Conservation (phyloP, 2,797 vertebrate species). For the Hypotaenidia okinawae region DNA sequence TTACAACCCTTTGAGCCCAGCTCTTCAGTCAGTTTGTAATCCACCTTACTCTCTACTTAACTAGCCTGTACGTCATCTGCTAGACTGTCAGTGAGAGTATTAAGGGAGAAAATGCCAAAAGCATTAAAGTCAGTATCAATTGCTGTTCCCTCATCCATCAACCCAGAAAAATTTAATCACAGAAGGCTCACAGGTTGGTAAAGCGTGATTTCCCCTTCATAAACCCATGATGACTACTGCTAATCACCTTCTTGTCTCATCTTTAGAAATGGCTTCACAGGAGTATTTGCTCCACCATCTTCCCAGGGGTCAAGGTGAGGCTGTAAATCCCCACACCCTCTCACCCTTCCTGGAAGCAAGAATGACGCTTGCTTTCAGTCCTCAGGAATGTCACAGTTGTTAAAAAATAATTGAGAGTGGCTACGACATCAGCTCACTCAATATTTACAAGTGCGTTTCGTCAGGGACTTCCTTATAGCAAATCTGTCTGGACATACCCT, state of each 20-base stretch:
- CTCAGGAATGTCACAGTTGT: not conserved
- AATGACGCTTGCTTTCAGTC: not conserved
- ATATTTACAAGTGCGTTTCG: not conserved
- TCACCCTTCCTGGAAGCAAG: not conserved
- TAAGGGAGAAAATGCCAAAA: not conserved
- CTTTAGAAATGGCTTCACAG: not conserved
- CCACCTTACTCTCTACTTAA: not conserved
- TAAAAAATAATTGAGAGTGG: not conserved
- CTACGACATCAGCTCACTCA: not conserved
- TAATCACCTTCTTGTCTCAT: not conserved
- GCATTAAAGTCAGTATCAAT: not conserved
- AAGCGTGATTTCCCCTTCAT: accelerated
- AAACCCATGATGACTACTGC: not conserved
- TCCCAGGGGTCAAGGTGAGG: not conserved
- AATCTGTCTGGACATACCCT: not conserved
- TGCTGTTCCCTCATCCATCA: not conserved
- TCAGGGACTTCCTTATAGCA: accelerated
- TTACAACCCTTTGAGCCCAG: not conserved
- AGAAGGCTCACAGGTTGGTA: not conserved
- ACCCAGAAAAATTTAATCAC: not conserved
- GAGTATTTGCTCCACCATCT: not conserved
- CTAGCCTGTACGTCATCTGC: not conserved
- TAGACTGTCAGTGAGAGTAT: not conserved
- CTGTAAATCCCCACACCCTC: not conserved
- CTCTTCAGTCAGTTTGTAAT: not conserved